phyloP scores from a whole-genome alignment of 2,888 invertebrate genomes.

The Noctua comes region DNA sequence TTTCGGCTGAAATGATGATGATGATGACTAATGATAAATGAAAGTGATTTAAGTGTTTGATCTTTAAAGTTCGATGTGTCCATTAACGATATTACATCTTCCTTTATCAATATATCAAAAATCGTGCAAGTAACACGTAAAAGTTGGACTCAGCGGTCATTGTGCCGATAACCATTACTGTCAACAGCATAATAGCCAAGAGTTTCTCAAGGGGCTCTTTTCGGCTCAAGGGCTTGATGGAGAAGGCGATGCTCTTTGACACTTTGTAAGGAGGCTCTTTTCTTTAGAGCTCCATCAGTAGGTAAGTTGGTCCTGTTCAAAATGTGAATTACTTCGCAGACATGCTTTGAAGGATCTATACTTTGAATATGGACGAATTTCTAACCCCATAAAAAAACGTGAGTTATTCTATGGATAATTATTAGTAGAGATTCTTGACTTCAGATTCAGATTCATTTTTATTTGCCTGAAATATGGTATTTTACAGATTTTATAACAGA shows the following conservation, averaged over 20 bases:
- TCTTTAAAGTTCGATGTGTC: background rate
- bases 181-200: slow-evolving; percentile 33
- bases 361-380: background rate
- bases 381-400: background rate
- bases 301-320: background rate
- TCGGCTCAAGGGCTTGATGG: slow-evolving; percentile 30
- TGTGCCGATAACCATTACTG: slow-evolving; percentile 21
- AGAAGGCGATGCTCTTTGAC: slow-evolving; percentile 34
- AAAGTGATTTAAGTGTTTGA: background rate
- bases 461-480: too few relatives aligned
- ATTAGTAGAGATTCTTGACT: background rate
- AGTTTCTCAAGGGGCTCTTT: slow-evolving; percentile 10
- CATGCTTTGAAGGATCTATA: background rate
- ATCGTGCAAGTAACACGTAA: background rate
- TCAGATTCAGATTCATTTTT: too few relatives aligned
- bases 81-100: background rate
- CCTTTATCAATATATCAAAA: background rate
- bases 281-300: slow-evolving; percentile 1
- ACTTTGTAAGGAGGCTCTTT: slow-evolving; percentile 9
- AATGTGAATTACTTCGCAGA: background rate
- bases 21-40: slow-evolving; percentile 2
- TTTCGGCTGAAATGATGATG: too few relatives aligned
- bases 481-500: too few relatives aligned
- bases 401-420: background rate
- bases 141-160: background rate